Percentiles rank a stretch among this genome's conserved stretches.
These are phyloP conservation scores for Philotrypesis tridentata DNA, from an alignment of 1,140 invertebrate species.

Conservation along the genomic window DNA sequence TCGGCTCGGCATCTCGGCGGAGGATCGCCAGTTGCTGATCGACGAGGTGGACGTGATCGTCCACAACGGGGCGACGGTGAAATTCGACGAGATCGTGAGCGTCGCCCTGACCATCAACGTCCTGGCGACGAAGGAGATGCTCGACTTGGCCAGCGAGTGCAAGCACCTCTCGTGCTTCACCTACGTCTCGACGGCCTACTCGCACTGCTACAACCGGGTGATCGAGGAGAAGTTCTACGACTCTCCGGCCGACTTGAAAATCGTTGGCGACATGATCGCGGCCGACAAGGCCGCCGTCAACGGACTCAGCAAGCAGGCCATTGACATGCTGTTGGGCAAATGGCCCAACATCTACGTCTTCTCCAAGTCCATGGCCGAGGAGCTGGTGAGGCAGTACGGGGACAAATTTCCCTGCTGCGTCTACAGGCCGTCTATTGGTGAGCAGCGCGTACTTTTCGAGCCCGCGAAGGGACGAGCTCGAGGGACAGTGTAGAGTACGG, in stretches of 20 bases:
- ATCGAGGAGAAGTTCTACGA: conserved; percentile 75
- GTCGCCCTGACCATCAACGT: conserved; percentile 78
- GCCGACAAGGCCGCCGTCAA: conserved; percentile 38
- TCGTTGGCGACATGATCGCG: conserved; percentile 68
- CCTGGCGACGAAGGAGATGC: conserved; percentile 77
- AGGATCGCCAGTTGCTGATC: conserved; percentile 76
- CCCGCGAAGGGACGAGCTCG: no score
- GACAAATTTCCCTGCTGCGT: conserved; percentile 76
- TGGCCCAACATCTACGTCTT: conserved; percentile 77
- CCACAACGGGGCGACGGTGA: conserved; percentile 91
- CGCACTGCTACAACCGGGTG: conserved; percentile 65
- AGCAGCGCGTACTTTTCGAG: no score
- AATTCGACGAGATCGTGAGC: conserved; percentile 90
- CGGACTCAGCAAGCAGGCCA: conserved; percentile 55
- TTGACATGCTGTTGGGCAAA: conserved; percentile 67
- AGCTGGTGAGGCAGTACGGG: conserved; percentile 71
- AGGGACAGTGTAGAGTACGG: no score
- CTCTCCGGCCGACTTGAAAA: conserved; percentile 63
- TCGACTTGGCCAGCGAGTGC: conserved; percentile 76
- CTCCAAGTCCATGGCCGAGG: conserved; percentile 77
- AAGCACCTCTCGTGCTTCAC: conserved; percentile 65
- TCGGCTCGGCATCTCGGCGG: conserved; percentile 80
- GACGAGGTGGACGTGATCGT: conserved; percentile 84
- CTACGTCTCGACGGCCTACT: conserved; percentile 62
- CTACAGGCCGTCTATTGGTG: conserved; percentile 76